A percentile compares a stretch with the other conserved stretches of the same genome.
These are phyloP conservation scores for Machimus atricapillus DNA, from an alignment of 2,888 invertebrate genomes.

Conservation along the genomic window DNA sequence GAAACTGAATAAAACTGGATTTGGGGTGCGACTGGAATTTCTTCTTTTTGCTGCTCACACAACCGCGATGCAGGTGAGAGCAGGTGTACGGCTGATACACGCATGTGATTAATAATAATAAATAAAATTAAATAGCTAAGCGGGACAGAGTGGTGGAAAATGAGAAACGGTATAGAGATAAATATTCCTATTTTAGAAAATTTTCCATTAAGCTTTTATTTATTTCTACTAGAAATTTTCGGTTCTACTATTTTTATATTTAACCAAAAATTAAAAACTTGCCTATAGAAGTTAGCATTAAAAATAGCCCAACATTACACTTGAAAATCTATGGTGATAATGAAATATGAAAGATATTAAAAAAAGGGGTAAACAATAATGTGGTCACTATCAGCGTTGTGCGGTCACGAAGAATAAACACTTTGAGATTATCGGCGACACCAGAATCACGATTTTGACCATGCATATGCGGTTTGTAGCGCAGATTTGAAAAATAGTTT, in stretches of 20 bases:
- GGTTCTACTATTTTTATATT: background rate
- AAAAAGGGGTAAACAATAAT: background rate
- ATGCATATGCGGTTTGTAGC: background rate
- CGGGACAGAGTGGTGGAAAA: background rate
- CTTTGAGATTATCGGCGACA: background rate
- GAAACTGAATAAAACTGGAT: background rate
- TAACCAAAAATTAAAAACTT: background rate
- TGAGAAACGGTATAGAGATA: background rate
- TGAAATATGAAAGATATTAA: background rate
- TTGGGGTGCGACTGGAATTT: conserved; percentile 4
- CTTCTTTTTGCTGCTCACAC: background rate
- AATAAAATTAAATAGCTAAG: conserved; percentile 1
- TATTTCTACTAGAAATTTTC: too few species aligned
- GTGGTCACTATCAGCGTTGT: background rate
- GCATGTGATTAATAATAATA: conserved; percentile 25
- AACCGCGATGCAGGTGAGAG: conserved; percentile 34
- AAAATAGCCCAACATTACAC: background rate
- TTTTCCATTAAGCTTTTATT: too few species aligned
- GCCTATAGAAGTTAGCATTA: background rate
- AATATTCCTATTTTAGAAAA: background rate
- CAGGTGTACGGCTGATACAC: conserved; percentile 14
- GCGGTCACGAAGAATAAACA: background rate
- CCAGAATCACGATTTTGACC: background rate
- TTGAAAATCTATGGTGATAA: background rate
- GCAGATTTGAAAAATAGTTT: background rate